phyloP scores from a whole-genome alignment of 2,113 vertebrate genomes.

The Orientallactaga bullata region DNA sequence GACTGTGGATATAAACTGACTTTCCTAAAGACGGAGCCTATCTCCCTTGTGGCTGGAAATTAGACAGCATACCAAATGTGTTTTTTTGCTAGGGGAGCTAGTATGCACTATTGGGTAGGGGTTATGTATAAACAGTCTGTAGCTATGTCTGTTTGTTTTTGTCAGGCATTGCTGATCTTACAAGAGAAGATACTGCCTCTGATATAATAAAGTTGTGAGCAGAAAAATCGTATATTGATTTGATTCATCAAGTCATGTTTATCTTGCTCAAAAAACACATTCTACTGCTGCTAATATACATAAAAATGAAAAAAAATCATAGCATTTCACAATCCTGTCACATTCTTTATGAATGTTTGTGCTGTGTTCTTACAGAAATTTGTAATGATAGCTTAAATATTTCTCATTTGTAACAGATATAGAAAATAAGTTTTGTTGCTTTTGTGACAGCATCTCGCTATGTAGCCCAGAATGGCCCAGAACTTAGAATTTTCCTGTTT shows the following conservation, averaged over 20 bases:
- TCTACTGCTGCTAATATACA: not conserved
- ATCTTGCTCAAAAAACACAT: not conserved
- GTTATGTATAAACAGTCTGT: not conserved
- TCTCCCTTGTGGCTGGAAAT: not conserved
- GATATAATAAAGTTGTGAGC: not conserved
- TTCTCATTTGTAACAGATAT: not conserved
- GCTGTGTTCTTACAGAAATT: not conserved
- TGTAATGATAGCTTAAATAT: constrained; percentile 15
- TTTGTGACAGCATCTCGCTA: not conserved
- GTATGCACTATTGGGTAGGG: not conserved
- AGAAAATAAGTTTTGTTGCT: not conserved
- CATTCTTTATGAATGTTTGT: not conserved
- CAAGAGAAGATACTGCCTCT: not conserved
- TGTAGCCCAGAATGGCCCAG: not conserved
- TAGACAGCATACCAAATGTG: not conserved
- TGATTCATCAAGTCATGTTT: not conserved
- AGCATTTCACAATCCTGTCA: not conserved
- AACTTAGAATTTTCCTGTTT: not conserved
- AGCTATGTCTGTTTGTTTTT: not conserved
- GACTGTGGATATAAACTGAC: not conserved
- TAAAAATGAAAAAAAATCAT: not conserved
- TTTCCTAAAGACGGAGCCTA: not conserved
- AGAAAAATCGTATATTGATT: not conserved
- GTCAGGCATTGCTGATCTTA: not conserved
- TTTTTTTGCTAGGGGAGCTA: not conserved